These are phyloP conservation scores for Urophycis tenuis DNA, from an alignment of 2,797 vertebrate species.

Conservation along the genomic window DNA sequence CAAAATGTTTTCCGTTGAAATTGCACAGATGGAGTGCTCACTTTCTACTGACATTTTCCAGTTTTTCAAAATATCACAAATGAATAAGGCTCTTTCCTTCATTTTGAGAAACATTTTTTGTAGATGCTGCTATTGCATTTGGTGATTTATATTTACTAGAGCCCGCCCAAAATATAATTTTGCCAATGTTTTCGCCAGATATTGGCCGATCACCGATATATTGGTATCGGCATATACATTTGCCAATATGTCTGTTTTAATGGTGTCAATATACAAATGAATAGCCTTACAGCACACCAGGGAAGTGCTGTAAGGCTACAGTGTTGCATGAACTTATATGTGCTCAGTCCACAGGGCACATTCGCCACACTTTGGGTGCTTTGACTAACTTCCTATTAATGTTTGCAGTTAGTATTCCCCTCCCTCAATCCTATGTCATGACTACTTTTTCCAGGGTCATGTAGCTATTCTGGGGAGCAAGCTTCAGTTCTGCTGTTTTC, in stretches of 20 bases:
- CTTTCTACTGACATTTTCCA: no score
- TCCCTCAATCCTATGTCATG: not conserved
- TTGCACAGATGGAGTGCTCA: not conserved
- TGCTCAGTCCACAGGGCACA: not conserved
- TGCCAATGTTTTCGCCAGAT: no score
- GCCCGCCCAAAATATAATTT: no score
- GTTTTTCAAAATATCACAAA: not conserved
- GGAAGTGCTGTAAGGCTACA: no score
- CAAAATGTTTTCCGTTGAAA: not conserved
- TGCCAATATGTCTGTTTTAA: no score
- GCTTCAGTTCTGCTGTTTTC: not conserved
- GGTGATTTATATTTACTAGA: not conserved
- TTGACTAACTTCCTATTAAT: not conserved
- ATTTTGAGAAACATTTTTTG: not conserved
- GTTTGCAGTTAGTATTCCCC: not conserved
- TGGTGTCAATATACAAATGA: no score
- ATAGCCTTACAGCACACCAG: no score
- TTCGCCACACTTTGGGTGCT: not conserved
- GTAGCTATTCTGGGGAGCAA: not conserved
- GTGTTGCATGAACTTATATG: not conserved
- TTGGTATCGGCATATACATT: no score
- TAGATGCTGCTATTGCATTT: not conserved
- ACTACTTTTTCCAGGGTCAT: not conserved
- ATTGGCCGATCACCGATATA: no score
- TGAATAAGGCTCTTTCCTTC: not conserved